phyloP scores from a whole-genome alignment of 2,113 vertebrate genomes.

The Tapirus terrestris region DNA sequence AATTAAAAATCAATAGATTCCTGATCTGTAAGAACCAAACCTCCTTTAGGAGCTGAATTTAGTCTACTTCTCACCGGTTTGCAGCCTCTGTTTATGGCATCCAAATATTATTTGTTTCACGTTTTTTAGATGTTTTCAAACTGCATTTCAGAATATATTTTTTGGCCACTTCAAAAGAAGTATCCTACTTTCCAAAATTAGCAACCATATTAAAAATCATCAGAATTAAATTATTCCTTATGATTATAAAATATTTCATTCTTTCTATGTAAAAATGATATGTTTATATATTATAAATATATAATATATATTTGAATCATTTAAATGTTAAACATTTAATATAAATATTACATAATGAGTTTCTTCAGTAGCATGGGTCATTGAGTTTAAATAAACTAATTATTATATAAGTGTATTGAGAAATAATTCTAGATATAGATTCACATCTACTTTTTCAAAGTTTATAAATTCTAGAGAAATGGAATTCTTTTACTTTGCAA shows the following conservation, averaged over 20 bases:
- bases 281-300: background rate
- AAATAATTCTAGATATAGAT: background rate
- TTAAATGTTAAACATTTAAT: background rate
- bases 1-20: background rate
- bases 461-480: background rate
- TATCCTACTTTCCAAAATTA: background rate
- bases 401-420: background rate
- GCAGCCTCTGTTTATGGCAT: background rate
- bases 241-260: background rate
- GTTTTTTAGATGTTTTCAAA: background rate
- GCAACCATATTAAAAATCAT: background rate
- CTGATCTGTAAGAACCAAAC: background rate
- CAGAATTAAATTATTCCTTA: background rate
- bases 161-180: background rate
- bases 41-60: background rate
- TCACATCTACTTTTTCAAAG: background rate
- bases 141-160: background rate
- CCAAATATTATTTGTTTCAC: background rate
- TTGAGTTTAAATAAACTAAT: background rate
- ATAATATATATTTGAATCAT: background rate
- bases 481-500: background rate
- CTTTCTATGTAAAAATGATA: background rate
- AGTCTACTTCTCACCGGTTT: background rate
- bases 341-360: background rate
- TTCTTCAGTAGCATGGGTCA: background rate